Base-by-base conservation (phyloP, 2,888 invertebrate genomes). In the Scaptomyza cyrtandrae region DNA sequence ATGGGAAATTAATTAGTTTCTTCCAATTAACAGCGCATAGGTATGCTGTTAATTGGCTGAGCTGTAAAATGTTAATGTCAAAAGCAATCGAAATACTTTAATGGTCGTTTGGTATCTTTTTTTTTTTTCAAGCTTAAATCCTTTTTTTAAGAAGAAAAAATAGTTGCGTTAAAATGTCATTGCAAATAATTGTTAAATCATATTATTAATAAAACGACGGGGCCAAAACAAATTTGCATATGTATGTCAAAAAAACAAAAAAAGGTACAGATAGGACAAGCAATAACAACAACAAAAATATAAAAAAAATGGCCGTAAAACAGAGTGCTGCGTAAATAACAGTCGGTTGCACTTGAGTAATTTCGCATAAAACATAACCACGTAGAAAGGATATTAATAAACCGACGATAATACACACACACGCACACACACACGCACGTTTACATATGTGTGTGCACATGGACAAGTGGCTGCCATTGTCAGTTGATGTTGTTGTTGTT, bases 311-410 rank as follows among this genome's bases (percentile, higher is more conserved):
- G 53, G 24, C 37, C 27, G 27, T 3, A 14, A 79, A 64, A 80
- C 62, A 82, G 70, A 72, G 58, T 62, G 58, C 67, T 65, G 66
- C 70, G 86, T 73, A 86, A 83, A 86, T 73, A 72, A 83, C 88
- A 81, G 86, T 83, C 81, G 77, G 68, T 74, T 87, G 73, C 89
- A 88, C 89, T 88, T 89, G 88, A 89, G 78, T 88, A 80, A 88
- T 86, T 80, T 85, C 85, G 71, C 80, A 85, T 85, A 88, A 85
- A 85, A 88, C 88, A 85, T 87, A 80, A 71, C 82, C 85, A 85
- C 81, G 79, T 78, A 80, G 85, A 86, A 88, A 88, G 88, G 89
- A 88, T 88, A 89, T 88, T 89, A 88, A 88, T 89, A 88, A 89
- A 88, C 88, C 86, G 85, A 75, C 87, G n/a, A 78, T 72, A 84